These are phyloP conservation scores for Pararge aegeria DNA, from an alignment of 1,140 invertebrate genomes.

Conservation along the genomic window DNA sequence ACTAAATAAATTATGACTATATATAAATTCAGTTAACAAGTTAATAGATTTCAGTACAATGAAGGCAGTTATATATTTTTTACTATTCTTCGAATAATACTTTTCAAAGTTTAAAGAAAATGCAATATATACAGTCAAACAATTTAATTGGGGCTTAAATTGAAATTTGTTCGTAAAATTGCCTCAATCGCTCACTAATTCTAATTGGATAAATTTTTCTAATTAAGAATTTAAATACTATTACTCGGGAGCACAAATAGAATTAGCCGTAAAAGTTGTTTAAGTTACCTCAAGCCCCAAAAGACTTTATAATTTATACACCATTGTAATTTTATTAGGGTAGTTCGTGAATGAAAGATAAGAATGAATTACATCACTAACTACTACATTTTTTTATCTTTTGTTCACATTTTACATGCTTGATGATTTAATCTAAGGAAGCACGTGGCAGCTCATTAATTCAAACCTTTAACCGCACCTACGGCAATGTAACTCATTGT, in stretches of 20 bases:
- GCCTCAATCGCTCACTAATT: slow-evolving; percentile 1
- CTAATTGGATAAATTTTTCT: slow-evolving; percentile 18
- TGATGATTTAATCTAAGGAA: too few relatives aligned
- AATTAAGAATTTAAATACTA: slow-evolving; percentile 15
- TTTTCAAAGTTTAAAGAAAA: not conserved
- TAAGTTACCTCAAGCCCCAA: not conserved
- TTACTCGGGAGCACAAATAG: slow-evolving; percentile 3
- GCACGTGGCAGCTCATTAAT: too few relatives aligned
- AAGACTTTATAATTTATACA: slow-evolving; percentile 9
- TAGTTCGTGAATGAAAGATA: not conserved
- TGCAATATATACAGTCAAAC: not conserved
- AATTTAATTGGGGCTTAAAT: not conserved
- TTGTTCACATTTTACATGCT: too few relatives aligned
- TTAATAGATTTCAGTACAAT: too few relatives aligned
- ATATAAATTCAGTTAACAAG: too few relatives aligned
- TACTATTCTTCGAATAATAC: not conserved
- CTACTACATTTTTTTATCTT: not conserved
- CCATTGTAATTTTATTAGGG: not conserved
- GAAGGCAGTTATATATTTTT: not conserved
- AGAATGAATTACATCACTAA: not conserved
- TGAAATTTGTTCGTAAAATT: slow-evolving; percentile 7
- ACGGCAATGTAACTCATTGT: too few relatives aligned
- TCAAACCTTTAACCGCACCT: too few relatives aligned
- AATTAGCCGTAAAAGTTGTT: slow-evolving; percentile 7
- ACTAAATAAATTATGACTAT: too few relatives aligned